Evolutionary conservation across 2,888 invertebrate genomes (phyloP).

Genomic region (Hybos culiciformis): DNA sequence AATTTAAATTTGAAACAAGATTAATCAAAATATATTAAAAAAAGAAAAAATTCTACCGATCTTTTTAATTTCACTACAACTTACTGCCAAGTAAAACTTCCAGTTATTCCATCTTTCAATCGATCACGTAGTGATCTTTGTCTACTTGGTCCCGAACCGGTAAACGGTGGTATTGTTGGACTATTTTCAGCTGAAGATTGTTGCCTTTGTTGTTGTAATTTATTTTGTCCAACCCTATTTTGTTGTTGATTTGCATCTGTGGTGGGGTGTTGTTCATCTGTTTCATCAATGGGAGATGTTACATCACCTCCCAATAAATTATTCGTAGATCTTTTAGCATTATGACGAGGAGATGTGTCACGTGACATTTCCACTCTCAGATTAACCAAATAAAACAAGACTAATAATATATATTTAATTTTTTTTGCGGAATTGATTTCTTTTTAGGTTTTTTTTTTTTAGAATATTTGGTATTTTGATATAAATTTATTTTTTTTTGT

Average conservation of each 20-base stretch:
- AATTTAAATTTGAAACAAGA: slow-evolving; percentile 4
- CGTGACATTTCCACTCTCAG: slow-evolving; percentile 33
- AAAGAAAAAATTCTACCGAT: slow-evolving; percentile 10
- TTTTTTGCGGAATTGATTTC: too few species aligned
- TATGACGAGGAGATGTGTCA: slow-evolving; percentile 34
- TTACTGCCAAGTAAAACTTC: slow-evolving; percentile 73
- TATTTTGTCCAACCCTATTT: slow-evolving; percentile 13
- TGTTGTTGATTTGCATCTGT: slow-evolving; percentile 6
- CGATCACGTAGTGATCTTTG: slow-evolving; percentile 67
- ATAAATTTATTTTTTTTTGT: too few species aligned
- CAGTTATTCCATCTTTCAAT: slow-evolving; percentile 63
- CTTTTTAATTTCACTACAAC: slow-evolving; percentile 37
- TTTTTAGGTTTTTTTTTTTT: too few species aligned
- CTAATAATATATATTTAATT: too few species aligned
- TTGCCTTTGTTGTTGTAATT: slow-evolving; percentile 7
- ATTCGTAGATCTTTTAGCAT: slow-evolving; percentile 14
- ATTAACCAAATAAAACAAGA: too few species aligned
- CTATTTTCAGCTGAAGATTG: slow-evolving; percentile 19
- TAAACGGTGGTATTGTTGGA: slow-evolving; percentile 28
- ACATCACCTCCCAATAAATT: neutral
- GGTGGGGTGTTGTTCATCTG: neutral
- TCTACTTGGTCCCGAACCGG: slow-evolving; percentile 45
- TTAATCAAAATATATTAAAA: slow-evolving; percentile 10
- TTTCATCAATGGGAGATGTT: neutral
- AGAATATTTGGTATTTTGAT: too few species aligned